Base-by-base conservation (phyloP, 2,888 invertebrate species). In the Onthophagus sagittarius region DNA sequence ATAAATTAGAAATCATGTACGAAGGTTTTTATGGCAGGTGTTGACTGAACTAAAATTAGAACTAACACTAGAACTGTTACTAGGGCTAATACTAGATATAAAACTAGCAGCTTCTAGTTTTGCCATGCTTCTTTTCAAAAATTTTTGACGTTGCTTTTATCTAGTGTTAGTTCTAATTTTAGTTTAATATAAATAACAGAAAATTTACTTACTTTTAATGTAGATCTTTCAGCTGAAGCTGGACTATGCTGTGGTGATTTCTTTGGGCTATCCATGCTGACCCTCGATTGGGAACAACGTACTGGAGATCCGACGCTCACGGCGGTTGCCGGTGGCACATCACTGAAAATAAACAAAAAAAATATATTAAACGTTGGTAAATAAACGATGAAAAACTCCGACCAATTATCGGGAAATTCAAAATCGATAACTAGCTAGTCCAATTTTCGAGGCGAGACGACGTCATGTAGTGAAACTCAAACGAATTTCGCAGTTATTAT, bases 291-390 rank as follows among this genome's bases (percentile, higher is more conserved):
- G 82, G 85, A 85, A 77, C 89, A 84, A 81, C 85, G 86, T 79
- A 88, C 80, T 75, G 84, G 84, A 77, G 85, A 89, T 84, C 89
- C 88, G 82, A 88, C 88, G 86, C 85, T 86, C 86, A 87, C 85
- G 87, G 90, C 86, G 90, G 91, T 87, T 90, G 90, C 89, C 89
- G 91, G 81, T 77, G 84, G 80, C 80, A 83, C 85, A 85, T 85
- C 85, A 88, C 92, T 92, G 88, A 0, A 88, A 88, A 83, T 86
- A 86, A 80, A 76, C 75, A 75, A 74, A 2, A 39, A 64, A 53
- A 70, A 53, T n/a, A n/a, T n/a, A 13, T 23, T 11, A 15, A 65
- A 65, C 65, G n/a, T 65, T 32, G 15, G 15, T 15, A 53, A 53
- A 53, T 11, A 53, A 53, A 53, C 39, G 11, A 53, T 53, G 39